A percentile compares a stretch with the other conserved stretches of the same genome.
Conservation (phyloP, 2,888 invertebrate species). For the Trachelus stipa region DNA sequence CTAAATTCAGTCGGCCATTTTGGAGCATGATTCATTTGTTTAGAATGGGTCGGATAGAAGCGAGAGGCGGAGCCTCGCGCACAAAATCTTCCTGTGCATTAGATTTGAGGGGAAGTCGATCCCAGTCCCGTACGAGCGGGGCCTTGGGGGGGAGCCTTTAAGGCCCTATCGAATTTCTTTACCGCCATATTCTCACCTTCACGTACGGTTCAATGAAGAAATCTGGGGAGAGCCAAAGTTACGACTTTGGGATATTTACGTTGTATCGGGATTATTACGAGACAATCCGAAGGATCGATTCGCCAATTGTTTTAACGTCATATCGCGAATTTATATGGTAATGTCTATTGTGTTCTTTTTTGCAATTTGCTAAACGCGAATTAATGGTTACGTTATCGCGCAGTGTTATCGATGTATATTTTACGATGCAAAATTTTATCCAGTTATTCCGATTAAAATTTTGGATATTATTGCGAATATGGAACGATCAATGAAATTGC, state of each 20-base stretch:
- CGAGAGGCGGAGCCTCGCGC: conserved; percentile 63
- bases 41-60: conserved; percentile 64
- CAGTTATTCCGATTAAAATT: background rate
- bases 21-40: conserved; percentile 67
- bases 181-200: background rate
- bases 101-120: conserved; percentile 27
- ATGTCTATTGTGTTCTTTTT: background rate
- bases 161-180: background rate
- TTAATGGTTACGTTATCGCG: background rate
- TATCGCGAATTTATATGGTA: background rate
- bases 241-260: background rate
- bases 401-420: background rate
- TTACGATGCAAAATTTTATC: background rate
- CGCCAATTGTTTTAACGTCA: background rate
- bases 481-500: background rate
- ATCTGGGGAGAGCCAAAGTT: background rate
- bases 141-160: background rate
- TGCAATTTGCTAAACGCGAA: background rate
- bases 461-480: background rate
- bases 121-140: background rate
- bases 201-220: background rate
- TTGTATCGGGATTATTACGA: background rate
- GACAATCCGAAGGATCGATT: background rate
- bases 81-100: conserved; percentile 56
- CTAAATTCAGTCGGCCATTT: conserved; percentile 67